Evolutionary conservation across 2,888 invertebrate genomes (phyloP), one percentile per base, ranked within the genome.

Genomic region (Ornithoptera priamus): DNA sequence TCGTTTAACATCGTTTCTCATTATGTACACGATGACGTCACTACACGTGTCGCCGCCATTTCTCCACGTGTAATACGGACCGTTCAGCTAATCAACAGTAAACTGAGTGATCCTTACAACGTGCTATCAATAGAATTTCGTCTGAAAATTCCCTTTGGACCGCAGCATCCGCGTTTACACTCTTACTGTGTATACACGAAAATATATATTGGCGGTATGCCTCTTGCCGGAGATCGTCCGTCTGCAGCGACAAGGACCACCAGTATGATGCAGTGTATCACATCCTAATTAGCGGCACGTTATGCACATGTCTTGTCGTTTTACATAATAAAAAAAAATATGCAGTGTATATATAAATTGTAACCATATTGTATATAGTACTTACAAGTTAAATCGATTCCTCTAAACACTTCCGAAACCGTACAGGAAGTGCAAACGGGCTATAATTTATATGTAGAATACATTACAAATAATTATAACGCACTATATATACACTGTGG

Each of bases 1-100:
- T 69, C 22, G 20, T 36, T 53, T 17, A 24, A 20, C 20, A 57
- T 46, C 30, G 58, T 39, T 65, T 39, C 46, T 24, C 64, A 61
- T 22, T 20, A 39, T 64, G 68, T 53, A 67, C 53, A 62, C 36
- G 20, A 12, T 62, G 65, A 69, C 57, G 50, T 69, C 65, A 69
- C 2, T 65, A 69, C 65, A 69, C 69, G 69, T 69, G 69, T 65
- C 62, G 30, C 39, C 22, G 8, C 30, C 30, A 65, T 69, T 36
- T 57, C 62, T 62, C 69, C 62, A 65, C 65, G 62, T 58, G 62
- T 65, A 65, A 61, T 65, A 39, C 12, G 62, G 20, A 30, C 30
- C 65, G 46, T 57, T 42, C 61, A 20, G 30, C 59, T 36, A 58
- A 12, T 18, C 18, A 20, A 20, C 56, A 8, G 57, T 57, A 20